phyloP scores from a whole-genome alignment of 2,888 invertebrate species.

The Sphaerophoria taeniata region DNA sequence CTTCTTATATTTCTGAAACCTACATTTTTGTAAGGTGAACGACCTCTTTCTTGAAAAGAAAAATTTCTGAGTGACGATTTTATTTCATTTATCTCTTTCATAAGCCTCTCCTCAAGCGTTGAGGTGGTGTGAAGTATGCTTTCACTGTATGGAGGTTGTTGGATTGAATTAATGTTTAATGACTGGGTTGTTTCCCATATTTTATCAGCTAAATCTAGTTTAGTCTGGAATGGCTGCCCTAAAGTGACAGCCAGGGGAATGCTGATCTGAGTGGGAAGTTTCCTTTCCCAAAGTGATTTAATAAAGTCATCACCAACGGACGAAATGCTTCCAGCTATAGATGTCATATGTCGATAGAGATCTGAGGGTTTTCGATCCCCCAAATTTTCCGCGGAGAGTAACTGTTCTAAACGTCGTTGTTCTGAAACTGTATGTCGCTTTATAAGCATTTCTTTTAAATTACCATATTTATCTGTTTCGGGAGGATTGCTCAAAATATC shows the following conservation, averaged over 20 bases:
- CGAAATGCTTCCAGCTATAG: slow-evolving; percentile 1
- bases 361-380: slow-evolving; percentile 3
- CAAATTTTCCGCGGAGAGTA: neutral
- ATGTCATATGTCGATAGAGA: slow-evolving; percentile 4
- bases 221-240: neutral
- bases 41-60: slow-evolving; percentile 1
- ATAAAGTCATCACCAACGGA: neutral
- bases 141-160: neutral
- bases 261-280: neutral
- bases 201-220: neutral
- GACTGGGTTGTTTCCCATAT: neutral
- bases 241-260: neutral
- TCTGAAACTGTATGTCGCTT: slow-evolving; percentile 16
- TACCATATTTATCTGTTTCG: neutral
- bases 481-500: slow-evolving; percentile 12
- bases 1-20: neutral
- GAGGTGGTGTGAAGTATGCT: neutral
- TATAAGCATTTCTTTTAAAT: slow-evolving; percentile 6
- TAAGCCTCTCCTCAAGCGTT: neutral
- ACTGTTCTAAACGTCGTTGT: neutral
- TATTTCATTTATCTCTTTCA: neutral
- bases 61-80: neutral
- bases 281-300: neutral
- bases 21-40: neutral
- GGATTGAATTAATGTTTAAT: neutral